These are phyloP conservation scores for Charanyca ferruginea DNA, from an alignment of 2,888 invertebrate genomes.

Conservation along the genomic window DNA sequence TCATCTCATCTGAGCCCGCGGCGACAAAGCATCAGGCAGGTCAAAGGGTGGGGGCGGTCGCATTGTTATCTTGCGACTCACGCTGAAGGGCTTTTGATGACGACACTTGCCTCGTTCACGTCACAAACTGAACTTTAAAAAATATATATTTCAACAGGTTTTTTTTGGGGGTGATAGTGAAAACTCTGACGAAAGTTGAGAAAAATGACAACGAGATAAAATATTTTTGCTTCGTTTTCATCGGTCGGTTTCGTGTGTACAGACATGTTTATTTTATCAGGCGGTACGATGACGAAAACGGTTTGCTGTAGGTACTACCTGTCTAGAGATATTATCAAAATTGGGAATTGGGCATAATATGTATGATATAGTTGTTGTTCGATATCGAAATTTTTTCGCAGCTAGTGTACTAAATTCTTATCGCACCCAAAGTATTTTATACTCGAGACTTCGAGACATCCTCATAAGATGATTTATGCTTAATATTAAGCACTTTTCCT, in stretches of 20 bases:
- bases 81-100: slow-evolving; percentile 87
- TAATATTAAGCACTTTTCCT: slow-evolving; percentile 11
- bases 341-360: no score
- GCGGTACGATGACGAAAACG: background rate
- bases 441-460: background rate
- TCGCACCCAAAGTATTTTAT: slow-evolving; percentile 4
- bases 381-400: background rate
- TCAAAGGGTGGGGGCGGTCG: slow-evolving; percentile 85
- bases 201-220: slow-evolving; percentile 43
- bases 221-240: slow-evolving; percentile 26
- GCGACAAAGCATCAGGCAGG: slow-evolving; percentile 87
- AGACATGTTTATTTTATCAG: slow-evolving; percentile 13
- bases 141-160: slow-evolving; percentile 73
- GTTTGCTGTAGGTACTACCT: background rate
- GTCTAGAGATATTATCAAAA: slow-evolving; percentile 9
- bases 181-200: slow-evolving; percentile 37
- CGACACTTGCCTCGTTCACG: slow-evolving; percentile 76
- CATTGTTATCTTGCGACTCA: slow-evolving; percentile 89
- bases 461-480: slow-evolving; percentile 11
- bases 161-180: slow-evolving; percentile 59
- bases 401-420: slow-evolving; percentile 1
- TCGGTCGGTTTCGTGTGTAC: slow-evolving; percentile 7
- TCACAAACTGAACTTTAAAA: slow-evolving; percentile 64
- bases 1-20: slow-evolving; percentile 82
- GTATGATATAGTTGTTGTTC: background rate